Evolutionary conservation across 2,113 vertebrate genomes (phyloP).

Genomic region (Nipponia nippon): DNA sequence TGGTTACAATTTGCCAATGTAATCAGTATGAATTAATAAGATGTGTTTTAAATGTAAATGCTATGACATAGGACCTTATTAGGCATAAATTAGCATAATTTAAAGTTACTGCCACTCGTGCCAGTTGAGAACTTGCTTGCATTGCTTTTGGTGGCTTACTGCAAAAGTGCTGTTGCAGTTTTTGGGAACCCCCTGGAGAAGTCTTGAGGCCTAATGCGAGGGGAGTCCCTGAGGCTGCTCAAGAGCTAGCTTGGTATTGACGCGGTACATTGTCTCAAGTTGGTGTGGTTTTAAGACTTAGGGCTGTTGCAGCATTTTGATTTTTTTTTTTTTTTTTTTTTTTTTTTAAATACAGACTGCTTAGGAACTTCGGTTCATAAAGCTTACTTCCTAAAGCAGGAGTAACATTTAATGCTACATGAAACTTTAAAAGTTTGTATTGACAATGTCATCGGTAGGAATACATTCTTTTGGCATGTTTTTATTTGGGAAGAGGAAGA

Average conservation of each 20-base stretch:
- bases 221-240: background rate
- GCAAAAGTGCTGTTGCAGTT: background rate
- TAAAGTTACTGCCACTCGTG: background rate
- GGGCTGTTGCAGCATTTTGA: background rate
- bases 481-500: background rate
- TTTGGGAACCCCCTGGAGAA: background rate
- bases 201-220: background rate
- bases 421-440: background rate
- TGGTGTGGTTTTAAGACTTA: background rate
- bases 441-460: background rate
- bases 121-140: background rate
- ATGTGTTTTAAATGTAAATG: background rate
- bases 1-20: background rate
- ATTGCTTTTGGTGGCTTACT: background rate
- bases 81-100: constrained; percentile 13
- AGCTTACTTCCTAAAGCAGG: background rate
- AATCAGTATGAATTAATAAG: constrained; percentile 27
- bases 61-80: background rate
- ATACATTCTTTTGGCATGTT: background rate
- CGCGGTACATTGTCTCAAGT: rapidly evolving
- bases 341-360: background rate
- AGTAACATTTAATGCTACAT: background rate
- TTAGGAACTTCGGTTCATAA: background rate
- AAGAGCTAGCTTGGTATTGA: background rate
- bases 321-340: background rate